Percentiles rank a stretch among this genome's conserved stretches.
phyloP scores from a whole-genome alignment of 2,888 invertebrate species.

The Pammene fasciana region DNA sequence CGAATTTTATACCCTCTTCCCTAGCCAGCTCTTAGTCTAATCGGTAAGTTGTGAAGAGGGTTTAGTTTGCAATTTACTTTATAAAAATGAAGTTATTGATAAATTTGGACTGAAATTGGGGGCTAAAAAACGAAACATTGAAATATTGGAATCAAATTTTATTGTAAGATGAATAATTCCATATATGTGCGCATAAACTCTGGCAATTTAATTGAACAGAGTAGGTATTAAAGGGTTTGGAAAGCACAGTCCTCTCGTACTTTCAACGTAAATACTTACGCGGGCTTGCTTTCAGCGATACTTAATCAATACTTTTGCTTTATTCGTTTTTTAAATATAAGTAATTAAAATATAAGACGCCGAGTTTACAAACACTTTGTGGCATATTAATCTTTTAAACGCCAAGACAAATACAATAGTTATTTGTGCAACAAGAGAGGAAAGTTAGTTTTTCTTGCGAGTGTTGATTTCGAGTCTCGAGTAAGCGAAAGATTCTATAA shows the following conservation, averaged over 20 bases:
- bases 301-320: slow-evolving; percentile 3
- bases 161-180: slow-evolving; percentile 53
- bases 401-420: neutral
- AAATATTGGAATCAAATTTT: slow-evolving; percentile 54
- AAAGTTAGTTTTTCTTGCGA: too few species aligned
- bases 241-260: slow-evolving; percentile 2
- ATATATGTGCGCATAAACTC: slow-evolving; percentile 52
- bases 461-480: too few species aligned
- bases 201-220: slow-evolving; percentile 25
- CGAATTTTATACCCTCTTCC: too few species aligned
- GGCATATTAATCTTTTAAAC: slow-evolving; percentile 23
- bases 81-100: too few species aligned
- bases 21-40: too few species aligned
- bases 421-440: too few species aligned
- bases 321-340: neutral
- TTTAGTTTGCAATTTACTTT: too few species aligned
- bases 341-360: slow-evolving; percentile 7
- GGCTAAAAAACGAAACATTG: slow-evolving; percentile 45
- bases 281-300: neutral
- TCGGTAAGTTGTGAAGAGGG: too few species aligned
- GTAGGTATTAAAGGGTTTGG: slow-evolving; percentile 6
- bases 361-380: slow-evolving; percentile 19
- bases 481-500: too few species aligned
- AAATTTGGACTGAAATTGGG: too few species aligned
- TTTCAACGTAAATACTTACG: neutral